Conservation (phyloP, 2,888 invertebrate genomes). For the Bellardia pandia region DNA sequence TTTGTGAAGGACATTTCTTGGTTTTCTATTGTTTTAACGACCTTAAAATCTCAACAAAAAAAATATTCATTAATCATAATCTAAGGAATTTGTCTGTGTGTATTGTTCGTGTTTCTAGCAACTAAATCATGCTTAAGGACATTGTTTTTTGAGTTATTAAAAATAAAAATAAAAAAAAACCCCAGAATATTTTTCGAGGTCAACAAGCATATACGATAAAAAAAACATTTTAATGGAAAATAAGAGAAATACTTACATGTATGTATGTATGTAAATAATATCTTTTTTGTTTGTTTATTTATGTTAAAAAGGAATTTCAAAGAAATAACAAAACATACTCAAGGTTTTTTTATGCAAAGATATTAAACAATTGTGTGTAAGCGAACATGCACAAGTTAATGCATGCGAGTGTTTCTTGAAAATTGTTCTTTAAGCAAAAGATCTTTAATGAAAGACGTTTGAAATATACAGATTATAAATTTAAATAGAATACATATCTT, state of each 20-base stretch:
- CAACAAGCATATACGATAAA: background rate
- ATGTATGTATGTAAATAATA: too few species aligned
- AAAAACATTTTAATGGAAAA: background rate
- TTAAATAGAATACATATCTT: too few species aligned
- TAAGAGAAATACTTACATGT: background rate
- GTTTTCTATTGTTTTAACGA: background rate
- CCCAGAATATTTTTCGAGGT: background rate
- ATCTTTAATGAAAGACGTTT: background rate
- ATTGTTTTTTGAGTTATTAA: background rate
- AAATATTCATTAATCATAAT: slow-evolving; percentile 5
- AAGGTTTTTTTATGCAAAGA: background rate
- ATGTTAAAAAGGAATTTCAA: background rate
- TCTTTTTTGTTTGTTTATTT: background rate
- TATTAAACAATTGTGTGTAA: background rate
- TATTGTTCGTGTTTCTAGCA: background rate
- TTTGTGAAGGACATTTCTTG: background rate
- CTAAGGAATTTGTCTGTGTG: slow-evolving; percentile 1
- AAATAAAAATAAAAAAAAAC: background rate
- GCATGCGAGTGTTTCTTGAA: too few species aligned
- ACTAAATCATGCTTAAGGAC: background rate
- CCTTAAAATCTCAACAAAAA: background rate
- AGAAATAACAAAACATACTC: background rate
- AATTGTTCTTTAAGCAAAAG: background rate
- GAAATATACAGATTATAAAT: too few species aligned
- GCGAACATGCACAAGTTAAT: too few species aligned